Base-by-base conservation (phyloP, 2,113 vertebrate genomes). In the Platycercus adscitus region DNA sequence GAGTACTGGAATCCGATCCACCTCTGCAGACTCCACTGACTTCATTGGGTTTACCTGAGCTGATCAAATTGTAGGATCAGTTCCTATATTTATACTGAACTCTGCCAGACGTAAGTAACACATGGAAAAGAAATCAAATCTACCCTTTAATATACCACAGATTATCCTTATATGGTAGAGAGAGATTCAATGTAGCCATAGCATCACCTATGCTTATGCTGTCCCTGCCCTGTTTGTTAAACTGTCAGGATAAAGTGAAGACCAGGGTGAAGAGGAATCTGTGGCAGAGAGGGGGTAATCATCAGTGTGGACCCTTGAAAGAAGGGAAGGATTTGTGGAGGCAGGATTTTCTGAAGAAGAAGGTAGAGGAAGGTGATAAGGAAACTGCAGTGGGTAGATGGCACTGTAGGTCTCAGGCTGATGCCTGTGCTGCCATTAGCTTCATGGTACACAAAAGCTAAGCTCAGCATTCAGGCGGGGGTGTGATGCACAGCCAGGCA, bases 1-100 rank as follows among this genome's bases (percentile, higher is more conserved):
- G 49, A 83, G 8, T 64, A 37, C 68, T 55, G 86, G 79, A 93
- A 95, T 86, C 82, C 0, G 35, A 88, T 88, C 89, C 64, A 77
- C 31, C 75, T 0, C 0, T 56, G 78, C 81, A 80, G 84, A 69
- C 19, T 85, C 75, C 76, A 35, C 47, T 95, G 90, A 78, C 55
- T 91, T 86, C 89, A 60, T 0, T 87, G 81, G 88, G 50, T 50
- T 89, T 90, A 75, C 56, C 17, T 31, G 15, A 25, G 58, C 75
- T 80, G 85, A 81, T 96, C 79, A 64, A 81, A 84, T 94, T 90
- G 76, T 92, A 83, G 79, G 92, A 95, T 90, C 82, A 46, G 80
- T 83, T 97, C 85, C 66, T 82, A 46, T 58, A 14, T 82, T 75
- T 60, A 83, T 52, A 60, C n/a, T 71, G 68, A 86, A 75, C 82